phyloP scores from a whole-genome alignment of 2,113 vertebrate genomes.

The Ancistrus triradiatus region DNA sequence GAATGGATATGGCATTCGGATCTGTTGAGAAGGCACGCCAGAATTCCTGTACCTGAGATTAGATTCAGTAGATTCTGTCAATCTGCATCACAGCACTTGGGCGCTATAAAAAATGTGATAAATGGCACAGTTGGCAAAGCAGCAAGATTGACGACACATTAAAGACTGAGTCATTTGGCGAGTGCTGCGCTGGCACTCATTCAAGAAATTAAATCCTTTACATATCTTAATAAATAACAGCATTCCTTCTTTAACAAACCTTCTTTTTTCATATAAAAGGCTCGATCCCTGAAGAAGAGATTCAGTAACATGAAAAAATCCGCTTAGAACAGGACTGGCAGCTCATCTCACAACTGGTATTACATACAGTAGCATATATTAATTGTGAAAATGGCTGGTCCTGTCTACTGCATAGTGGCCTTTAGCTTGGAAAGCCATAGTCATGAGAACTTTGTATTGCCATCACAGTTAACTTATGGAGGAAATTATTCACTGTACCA shows the following conservation, averaged over 20 bases:
- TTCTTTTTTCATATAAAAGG: no score
- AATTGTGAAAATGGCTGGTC: no score
- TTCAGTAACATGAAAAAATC: neutral
- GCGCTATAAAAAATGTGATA: conserved; percentile 10
- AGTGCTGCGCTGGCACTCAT: neutral
- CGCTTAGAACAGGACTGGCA: neutral
- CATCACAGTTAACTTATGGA: no score
- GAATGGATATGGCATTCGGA: no score
- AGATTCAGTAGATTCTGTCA: neutral
- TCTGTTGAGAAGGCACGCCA: neutral
- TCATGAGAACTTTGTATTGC: no score
- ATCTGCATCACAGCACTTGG: neutral
- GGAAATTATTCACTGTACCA: no score
- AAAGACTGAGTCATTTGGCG: neutral
- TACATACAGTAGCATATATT: no score
- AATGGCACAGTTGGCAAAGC: neutral
- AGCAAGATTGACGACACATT: neutral
- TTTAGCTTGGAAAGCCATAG: no score
- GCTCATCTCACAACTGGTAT: neutral
- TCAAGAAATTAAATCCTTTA: conserved; percentile 7
- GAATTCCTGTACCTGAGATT: neutral
- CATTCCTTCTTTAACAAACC: neutral
- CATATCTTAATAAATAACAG: neutral
- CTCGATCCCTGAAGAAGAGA: no score
- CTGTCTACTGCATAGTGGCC: no score